These are phyloP conservation scores for Cylindroiulus punctatus DNA, from an alignment of 2,888 invertebrate genomes.

Conservation along the genomic window DNA sequence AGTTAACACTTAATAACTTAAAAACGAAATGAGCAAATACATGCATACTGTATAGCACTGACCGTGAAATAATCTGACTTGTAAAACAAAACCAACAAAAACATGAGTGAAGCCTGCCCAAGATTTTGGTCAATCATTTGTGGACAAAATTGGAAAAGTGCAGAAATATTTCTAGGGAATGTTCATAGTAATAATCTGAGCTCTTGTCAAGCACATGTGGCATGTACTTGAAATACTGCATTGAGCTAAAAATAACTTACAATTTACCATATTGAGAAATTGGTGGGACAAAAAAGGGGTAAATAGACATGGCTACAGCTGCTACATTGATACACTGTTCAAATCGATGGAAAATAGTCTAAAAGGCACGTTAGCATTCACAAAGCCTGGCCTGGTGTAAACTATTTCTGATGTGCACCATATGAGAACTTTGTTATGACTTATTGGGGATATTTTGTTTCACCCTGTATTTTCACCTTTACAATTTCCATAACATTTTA, in stretches of 20 bases:
- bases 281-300: background rate
- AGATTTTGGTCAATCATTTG: background rate
- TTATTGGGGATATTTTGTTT: background rate
- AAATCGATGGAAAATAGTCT: background rate
- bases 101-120: background rate
- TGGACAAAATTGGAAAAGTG: background rate
- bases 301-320: background rate
- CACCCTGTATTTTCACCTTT: background rate
- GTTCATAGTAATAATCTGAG: background rate
- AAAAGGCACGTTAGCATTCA: background rate
- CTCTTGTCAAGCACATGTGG: background rate
- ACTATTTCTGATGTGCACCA: background rate
- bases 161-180: background rate
- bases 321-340: background rate
- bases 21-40: background rate
- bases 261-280: background rate
- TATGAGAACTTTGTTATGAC: background rate
- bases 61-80: background rate
- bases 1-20: constrained; percentile 1
- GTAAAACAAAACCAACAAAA: background rate
- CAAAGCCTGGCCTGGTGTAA: constrained; percentile 1
- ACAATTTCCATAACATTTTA: background rate
- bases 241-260: background rate
- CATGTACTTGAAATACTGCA: constrained; percentile 4
- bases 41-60: too few relatives aligned